phyloP scores from a whole-genome alignment of 30 jellyfish, hydroid and myxozoan species.

The Mastigias papua region DNA sequence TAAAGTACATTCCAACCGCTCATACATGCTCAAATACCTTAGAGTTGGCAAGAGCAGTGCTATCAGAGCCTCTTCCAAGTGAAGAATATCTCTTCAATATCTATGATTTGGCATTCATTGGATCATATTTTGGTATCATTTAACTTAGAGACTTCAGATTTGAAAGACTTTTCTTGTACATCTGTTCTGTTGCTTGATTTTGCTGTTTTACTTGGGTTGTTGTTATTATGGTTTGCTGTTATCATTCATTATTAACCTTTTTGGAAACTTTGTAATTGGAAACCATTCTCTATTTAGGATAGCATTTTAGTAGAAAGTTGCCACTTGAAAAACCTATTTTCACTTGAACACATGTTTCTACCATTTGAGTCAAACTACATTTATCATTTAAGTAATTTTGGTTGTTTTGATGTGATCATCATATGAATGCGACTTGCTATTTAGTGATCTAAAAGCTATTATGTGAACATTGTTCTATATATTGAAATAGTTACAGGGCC shows the following conservation, averaged over 20 bases:
- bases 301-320: not conserved
- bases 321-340: not conserved
- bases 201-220: conserved; percentile 1
- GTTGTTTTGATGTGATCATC: not conserved
- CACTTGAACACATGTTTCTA: not conserved
- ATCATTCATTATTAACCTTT: not conserved
- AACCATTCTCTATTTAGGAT: not conserved
- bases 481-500: too few species aligned
- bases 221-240: not conserved
- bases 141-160: conserved; percentile 21
- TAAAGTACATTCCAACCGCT: conserved; percentile 63
- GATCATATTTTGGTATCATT: conserved; percentile 37
- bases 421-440: not conserved
- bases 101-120: conserved; percentile 44
- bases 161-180: not conserved
- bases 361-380: not conserved
- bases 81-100: conserved; percentile 33
- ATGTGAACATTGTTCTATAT: too few species aligned
- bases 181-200: conserved; percentile 3
- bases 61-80: conserved; percentile 46
- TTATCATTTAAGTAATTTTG: too few species aligned
- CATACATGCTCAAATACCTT: conserved; percentile 56
- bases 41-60: conserved; percentile 62
- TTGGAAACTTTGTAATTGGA: not conserved
- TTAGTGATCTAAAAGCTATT: not conserved